These are phyloP conservation scores for Uria aalge DNA, from an alignment of 2,113 vertebrate genomes.

Conservation along the genomic window DNA sequence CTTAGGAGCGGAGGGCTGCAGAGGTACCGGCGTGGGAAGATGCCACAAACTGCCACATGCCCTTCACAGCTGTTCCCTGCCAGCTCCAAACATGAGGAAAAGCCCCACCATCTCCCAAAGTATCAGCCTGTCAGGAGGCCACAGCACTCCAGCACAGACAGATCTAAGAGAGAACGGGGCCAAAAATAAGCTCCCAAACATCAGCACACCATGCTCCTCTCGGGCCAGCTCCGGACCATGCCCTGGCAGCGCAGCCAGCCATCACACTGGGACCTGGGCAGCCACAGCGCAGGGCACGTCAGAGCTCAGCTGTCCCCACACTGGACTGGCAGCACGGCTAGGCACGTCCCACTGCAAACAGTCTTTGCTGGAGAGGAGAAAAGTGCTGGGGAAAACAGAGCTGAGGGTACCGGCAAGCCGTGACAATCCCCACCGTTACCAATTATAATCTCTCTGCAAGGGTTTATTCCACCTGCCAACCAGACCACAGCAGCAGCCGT, in stretches of 20 bases:
- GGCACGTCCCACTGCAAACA: background rate
- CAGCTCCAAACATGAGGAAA: background rate
- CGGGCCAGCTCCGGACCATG: background rate
- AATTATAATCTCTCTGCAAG: background rate
- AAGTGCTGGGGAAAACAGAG: background rate
- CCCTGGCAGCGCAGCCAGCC: background rate
- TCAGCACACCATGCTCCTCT: background rate
- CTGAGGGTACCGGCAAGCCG: background rate
- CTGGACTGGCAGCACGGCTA: accelerated
- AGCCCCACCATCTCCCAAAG: background rate
- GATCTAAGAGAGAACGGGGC: background rate
- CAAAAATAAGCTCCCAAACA: background rate
- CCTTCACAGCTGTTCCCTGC: background rate
- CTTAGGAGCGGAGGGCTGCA: background rate
- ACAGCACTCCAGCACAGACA: background rate
- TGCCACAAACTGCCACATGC: background rate
- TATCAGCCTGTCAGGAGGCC: background rate
- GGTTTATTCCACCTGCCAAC: background rate
- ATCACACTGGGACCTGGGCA: background rate
- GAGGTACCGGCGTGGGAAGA: background rate
- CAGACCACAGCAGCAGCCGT: background rate
- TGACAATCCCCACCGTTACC: background rate
- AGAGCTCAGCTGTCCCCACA: background rate
- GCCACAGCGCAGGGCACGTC: background rate
- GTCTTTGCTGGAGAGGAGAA: background rate